Conservation (phyloP, 2,797 vertebrate genomes). For the Numenius phaeopus region DNA sequence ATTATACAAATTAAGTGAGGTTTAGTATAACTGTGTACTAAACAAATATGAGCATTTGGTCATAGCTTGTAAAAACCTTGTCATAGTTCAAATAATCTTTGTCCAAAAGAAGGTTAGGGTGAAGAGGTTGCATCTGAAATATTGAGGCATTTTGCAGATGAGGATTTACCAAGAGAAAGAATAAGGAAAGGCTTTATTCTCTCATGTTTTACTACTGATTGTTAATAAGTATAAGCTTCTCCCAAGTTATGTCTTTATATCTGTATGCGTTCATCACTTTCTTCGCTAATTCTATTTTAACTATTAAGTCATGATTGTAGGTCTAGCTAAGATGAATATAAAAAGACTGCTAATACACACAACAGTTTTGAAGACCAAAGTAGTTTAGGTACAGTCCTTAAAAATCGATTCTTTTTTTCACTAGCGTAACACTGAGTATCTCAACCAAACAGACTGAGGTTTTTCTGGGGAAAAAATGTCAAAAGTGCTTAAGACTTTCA, state of each 20-base stretch:
- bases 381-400: neutral
- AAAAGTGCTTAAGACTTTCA: neutral
- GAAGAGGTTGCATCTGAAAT: neutral
- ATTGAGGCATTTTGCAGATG: neutral
- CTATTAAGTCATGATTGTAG: neutral
- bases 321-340: neutral
- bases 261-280: neutral
- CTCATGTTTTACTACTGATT: neutral
- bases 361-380: neutral
- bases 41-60: neutral
- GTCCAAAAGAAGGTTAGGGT: neutral
- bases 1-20: neutral
- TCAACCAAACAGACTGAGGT: neutral
- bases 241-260: neutral
- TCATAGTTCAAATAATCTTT: neutral
- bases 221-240: neutral
- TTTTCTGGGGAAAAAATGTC: neutral
- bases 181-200: neutral
- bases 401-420: neutral
- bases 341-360: neutral
- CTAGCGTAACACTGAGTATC: neutral
- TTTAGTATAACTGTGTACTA: neutral
- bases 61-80: neutral
- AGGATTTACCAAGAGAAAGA: neutral
- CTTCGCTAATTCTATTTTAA: neutral